Percentiles rank a stretch among this genome's conserved stretches.
phyloP scores from a whole-genome alignment of 2,888 invertebrate genomes.

The Lagria hirta region DNA sequence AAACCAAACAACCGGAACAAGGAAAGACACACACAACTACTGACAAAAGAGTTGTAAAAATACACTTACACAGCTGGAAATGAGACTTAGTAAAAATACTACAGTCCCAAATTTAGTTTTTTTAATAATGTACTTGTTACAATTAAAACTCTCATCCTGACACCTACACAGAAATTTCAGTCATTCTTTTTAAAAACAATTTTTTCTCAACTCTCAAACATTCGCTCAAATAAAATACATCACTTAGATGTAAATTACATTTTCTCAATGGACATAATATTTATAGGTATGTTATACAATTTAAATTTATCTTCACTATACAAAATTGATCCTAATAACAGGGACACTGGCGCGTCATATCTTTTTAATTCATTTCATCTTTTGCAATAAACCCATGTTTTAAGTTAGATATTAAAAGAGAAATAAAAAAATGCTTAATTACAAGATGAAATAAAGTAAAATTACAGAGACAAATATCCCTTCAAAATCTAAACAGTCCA shows the following conservation, averaged over 20 bases:
- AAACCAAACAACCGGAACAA: conserved; percentile 47
- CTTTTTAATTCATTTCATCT: too few species aligned
- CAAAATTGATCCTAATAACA: conserved; percentile 54
- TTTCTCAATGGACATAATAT: conserved; percentile 47
- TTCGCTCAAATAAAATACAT: conserved; percentile 50
- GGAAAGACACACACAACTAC: conserved; percentile 52
- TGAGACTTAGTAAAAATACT: conserved; percentile 44
- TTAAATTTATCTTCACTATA: conserved; percentile 51
- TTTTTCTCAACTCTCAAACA: conserved; percentile 29
- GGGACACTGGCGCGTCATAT: too few species aligned
- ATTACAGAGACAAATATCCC: too few species aligned
- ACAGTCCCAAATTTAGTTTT: conserved; percentile 44
- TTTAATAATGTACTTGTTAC: conserved; percentile 46
- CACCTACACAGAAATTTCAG: conserved; percentile 52
- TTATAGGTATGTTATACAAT: conserved; percentile 51
- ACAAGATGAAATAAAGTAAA: too few species aligned
- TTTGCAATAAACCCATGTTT: too few species aligned
- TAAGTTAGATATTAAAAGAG: too few species aligned
- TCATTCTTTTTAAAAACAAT: conserved; percentile 36
- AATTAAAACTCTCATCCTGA: conserved; percentile 52
- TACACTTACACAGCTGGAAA: conserved; percentile 50
- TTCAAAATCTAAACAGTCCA: too few species aligned
- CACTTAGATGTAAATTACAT: conserved; percentile 45
- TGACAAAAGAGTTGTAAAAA: conserved; percentile 52
- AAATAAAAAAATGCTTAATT: too few species aligned